Percentiles rank a stretch among this genome's conserved stretches.
These are phyloP conservation scores for Agrochola circellaris DNA, from an alignment of 2,888 invertebrate species.

Conservation along the genomic window DNA sequence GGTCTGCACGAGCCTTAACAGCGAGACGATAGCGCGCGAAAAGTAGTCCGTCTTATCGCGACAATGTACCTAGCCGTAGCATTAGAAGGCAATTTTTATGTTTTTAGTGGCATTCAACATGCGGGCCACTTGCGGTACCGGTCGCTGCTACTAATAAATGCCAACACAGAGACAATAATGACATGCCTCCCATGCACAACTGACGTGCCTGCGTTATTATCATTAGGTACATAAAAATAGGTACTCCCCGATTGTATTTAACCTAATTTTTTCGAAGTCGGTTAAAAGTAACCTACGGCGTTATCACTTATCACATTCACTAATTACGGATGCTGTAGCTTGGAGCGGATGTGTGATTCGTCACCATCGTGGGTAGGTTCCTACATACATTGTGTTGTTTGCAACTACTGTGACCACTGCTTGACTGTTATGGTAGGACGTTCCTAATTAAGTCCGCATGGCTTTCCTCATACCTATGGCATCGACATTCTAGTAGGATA, in stretches of 20 bases:
- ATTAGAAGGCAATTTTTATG: too few species aligned
- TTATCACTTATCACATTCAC: slow-evolving; percentile 26
- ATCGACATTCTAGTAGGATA: not conserved
- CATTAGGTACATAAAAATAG: not conserved
- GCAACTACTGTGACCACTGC: slow-evolving; percentile 25
- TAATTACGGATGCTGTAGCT: slow-evolving; percentile 16
- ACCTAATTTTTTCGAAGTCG: not conserved
- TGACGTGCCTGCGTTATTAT: not conserved
- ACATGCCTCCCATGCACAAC: not conserved
- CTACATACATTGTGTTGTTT: not conserved
- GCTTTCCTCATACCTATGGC: not conserved
- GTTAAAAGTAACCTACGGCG: slow-evolving; percentile 5
- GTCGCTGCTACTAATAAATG: not conserved
- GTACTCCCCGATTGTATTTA: too few species aligned
- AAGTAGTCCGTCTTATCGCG: too few species aligned
- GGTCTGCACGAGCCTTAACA: too few species aligned
- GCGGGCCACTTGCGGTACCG: not conserved
- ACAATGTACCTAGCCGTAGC: too few species aligned
- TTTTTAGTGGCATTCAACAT: not conserved
- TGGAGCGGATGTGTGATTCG: slow-evolving; percentile 37
- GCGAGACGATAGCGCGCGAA: too few species aligned
- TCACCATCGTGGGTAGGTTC: slow-evolving; percentile 8
- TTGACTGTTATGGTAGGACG: not conserved
- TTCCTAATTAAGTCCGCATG: not conserved
- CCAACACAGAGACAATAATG: not conserved